Evolutionary conservation across 1,140 invertebrate genomes (phyloP), one percentile per base, ranked within the genome.

Genomic region (Scaptodrosophila lebanonensis): DNA sequence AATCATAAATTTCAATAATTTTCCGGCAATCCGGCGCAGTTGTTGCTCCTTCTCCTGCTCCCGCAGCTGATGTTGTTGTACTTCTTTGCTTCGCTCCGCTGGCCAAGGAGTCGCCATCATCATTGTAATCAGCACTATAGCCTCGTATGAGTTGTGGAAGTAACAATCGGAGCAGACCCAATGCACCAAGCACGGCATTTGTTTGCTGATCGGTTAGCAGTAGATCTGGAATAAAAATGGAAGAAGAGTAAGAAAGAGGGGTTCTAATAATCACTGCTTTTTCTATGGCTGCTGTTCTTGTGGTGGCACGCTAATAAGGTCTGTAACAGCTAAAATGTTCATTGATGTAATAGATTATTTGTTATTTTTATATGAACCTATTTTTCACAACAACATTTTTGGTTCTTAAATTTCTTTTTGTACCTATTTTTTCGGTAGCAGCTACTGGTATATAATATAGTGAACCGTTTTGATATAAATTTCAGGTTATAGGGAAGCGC

Each of bases 1-100:
- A 86, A 88, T 95, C 93, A 85, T 93, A 94, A 50, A 95, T 89
- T 90, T 94, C 88, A 65, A 90, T 79, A 45, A 89, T 84, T 82
- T 87, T 83, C 40, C 65, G 67, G 36, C 67, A 65, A 42, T 86
- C 85, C 16, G 60, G 50, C 29, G 64, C 45, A 27, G 54, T 12
- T 70, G 59, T 29, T 67, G 40, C 5, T 66, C 59, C 17, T 54
- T 49, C 22, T 51, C 29, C 27, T 32, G 12, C 13, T 35, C 25
- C 36, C 48, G 33, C 30, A 22, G 45, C 7, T 50, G 33, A 6
- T 9, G 3, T 15, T 16, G 6, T 7, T 12, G n/a, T 9, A 9
- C 3, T 53, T 25, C 13, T 54, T 27, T 52, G 51, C 16, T 59
- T 59, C 27, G 63, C 61, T 16, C 54, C 66, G 7, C 53, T 65